Evolutionary conservation across 2,888 invertebrate genomes (phyloP).

Genomic region (Xanthostigma xanthostigma): DNA sequence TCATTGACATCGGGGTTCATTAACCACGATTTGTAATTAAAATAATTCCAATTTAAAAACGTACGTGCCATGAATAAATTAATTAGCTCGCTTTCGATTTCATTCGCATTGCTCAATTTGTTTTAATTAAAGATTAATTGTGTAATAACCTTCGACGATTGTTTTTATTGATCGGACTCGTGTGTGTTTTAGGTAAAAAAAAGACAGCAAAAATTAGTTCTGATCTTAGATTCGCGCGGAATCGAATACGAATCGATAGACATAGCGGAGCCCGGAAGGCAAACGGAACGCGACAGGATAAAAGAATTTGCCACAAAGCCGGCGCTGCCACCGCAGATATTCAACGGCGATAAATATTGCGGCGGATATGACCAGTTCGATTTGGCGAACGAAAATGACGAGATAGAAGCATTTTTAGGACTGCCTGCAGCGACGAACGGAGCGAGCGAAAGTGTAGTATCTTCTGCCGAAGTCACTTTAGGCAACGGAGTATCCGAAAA

Average conservation of each 20-base stretch:
- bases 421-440: constrained; percentile 43
- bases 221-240: constrained; percentile 85
- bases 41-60: neutral
- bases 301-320: constrained; percentile 67
- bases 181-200: constrained; percentile 69
- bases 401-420: constrained; percentile 76
- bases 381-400: constrained; percentile 79
- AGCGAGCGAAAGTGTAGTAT: constrained; percentile 25
- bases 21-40: no score
- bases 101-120: no score
- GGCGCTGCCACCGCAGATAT: constrained; percentile 85
- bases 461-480: constrained; percentile 30
- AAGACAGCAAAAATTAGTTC: constrained; percentile 81
- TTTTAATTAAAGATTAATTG: no score
- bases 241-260: constrained; percentile 84
- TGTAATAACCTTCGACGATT: no score
- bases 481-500: constrained; percentile 17
- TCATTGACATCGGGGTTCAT: no score
- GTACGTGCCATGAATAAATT: neutral
- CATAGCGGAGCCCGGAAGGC: constrained; percentile 86
- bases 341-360: constrained; percentile 82
- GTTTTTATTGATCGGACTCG: no score
- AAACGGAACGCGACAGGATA: constrained; percentile 82
- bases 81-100: neutral
- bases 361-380: constrained; percentile 92